These are phyloP conservation scores for Trachymyrmex cornetzi DNA, from an alignment of 1,140 invertebrate species.

Conservation along the genomic window DNA sequence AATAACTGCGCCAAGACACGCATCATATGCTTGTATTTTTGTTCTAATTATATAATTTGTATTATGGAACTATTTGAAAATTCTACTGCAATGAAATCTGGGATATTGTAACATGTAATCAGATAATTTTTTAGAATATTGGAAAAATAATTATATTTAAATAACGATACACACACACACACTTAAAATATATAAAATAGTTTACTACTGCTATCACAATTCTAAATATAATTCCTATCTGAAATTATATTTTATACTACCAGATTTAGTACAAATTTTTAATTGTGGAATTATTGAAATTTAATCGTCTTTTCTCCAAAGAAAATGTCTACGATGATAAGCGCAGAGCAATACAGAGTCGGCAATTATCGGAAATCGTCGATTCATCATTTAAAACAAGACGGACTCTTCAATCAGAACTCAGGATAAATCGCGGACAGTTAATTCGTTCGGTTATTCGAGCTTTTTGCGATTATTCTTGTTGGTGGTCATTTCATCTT, in stretches of 20 bases:
- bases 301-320: neutral
- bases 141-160: neutral
- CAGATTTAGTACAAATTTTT: slow-evolving; percentile 8
- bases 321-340: neutral
- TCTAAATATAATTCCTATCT: neutral
- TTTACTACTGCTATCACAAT: neutral
- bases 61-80: slow-evolving; percentile 2
- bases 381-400: slow-evolving; percentile 59
- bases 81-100: neutral
- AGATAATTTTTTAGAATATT: neutral
- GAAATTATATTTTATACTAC: slow-evolving; percentile 11
- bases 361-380: slow-evolving; percentile 68
- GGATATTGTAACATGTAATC: neutral
- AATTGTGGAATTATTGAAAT: slow-evolving; percentile 24
- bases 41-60: slow-evolving; percentile 2
- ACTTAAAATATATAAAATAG: neutral
- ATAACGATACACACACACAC: neutral
- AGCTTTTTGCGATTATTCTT: slow-evolving; percentile 71
- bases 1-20: slow-evolving; percentile 51
- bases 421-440: slow-evolving; percentile 71
- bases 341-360: neutral
- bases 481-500: slow-evolving; percentile 75
- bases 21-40: slow-evolving; percentile 24
- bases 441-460: slow-evolving; percentile 73
- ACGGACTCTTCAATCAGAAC: slow-evolving; percentile 72